Evolutionary conservation across 2,888 invertebrate species (phyloP).

Genomic region (Carterocephalus palaemon): DNA sequence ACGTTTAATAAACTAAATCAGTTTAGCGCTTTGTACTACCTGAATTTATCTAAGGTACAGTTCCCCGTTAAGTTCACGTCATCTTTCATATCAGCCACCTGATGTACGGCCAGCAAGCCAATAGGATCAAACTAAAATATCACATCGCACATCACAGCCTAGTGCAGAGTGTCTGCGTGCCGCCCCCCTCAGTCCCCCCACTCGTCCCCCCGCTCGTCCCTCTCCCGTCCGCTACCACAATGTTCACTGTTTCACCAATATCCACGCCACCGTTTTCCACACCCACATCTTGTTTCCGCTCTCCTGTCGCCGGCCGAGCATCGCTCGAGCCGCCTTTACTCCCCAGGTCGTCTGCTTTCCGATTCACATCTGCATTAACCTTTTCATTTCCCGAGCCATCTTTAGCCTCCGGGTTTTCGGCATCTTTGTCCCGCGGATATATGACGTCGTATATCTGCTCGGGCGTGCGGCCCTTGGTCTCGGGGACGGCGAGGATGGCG

Average conservation of each 20-base stretch:
- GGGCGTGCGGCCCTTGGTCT: constrained; percentile 42
- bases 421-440: constrained; percentile 6
- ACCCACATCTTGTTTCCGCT: constrained; percentile 7
- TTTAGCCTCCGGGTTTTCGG: not conserved
- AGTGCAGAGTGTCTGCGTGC: constrained; percentile 18
- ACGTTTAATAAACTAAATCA: too few species aligned
- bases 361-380: not conserved
- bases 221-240: not conserved
- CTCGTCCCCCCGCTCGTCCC: constrained; percentile 7
- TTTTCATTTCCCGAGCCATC: not conserved
- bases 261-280: constrained; percentile 16
- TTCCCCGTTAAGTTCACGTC: too few species aligned
- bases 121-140: too few species aligned
- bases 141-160: constrained; percentile 29
- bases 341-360: too few species aligned
- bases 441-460: constrained; percentile 44
- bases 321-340: constrained; percentile 4
- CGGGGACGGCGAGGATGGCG: constrained; percentile 41
- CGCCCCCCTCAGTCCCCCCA: not conserved
- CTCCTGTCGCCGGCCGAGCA: constrained; percentile 2
- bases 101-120: too few species aligned
- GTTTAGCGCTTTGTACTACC: too few species aligned
- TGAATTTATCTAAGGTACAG: too few species aligned
- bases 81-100: too few species aligned
- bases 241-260: not conserved